Conservation (phyloP, 2,888 invertebrate genomes). For the Cylindroiulus punctatus region DNA sequence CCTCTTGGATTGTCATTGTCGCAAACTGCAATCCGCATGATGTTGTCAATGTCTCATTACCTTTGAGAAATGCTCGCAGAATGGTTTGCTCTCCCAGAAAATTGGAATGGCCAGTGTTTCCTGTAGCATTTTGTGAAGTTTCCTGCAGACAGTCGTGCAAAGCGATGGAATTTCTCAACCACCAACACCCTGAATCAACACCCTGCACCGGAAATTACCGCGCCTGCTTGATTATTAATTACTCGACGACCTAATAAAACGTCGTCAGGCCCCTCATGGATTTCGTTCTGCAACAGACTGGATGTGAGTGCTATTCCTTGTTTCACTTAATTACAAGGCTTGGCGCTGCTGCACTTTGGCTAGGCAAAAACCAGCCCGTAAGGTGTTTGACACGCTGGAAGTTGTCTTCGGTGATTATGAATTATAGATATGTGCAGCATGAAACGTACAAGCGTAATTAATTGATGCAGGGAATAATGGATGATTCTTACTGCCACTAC, state of each 20-base stretch:
- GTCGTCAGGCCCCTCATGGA: slow-evolving; percentile 27
- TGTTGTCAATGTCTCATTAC: neutral
- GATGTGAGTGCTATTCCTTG: slow-evolving; percentile 26
- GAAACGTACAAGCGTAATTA: slow-evolving; percentile 31
- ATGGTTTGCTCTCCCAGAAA: no score
- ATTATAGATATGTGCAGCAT: slow-evolving; percentile 34
- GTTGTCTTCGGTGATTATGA: slow-evolving; percentile 38
- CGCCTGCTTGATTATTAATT: slow-evolving; percentile 42
- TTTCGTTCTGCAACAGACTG: slow-evolving; percentile 8
- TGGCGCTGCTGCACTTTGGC: neutral
- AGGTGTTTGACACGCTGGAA: slow-evolving; percentile 26
- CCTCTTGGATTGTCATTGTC: no score
- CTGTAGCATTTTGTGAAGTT: no score
- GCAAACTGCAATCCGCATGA: neutral
- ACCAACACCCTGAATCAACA: neutral
- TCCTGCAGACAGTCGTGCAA: neutral
- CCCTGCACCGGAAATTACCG: slow-evolving; percentile 29
- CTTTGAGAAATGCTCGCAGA: no score
- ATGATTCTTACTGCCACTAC: neutral
- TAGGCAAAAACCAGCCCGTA: neutral
- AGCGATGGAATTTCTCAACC: neutral
- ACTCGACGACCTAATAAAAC: slow-evolving; percentile 42
- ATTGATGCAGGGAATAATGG: slow-evolving; percentile 15
- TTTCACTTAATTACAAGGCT: slow-evolving; percentile 21
- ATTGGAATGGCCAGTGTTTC: no score